Evolutionary conservation across 2,797 vertebrate genomes (phyloP).

Genomic region (Sebastes cheni): DNA sequence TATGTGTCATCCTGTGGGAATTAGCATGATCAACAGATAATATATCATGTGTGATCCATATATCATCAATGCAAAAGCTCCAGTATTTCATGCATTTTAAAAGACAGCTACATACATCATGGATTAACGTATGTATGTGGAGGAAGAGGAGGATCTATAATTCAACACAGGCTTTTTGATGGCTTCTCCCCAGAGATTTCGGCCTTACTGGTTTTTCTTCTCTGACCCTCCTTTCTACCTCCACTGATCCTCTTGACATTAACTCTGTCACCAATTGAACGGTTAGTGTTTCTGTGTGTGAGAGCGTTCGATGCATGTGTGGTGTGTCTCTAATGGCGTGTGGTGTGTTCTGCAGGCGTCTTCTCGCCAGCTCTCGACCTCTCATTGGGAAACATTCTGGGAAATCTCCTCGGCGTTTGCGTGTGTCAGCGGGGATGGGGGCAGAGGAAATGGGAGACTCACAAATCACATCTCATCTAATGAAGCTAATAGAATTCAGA

Average conservation of each 20-base stretch:
- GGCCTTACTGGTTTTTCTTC: conserved; percentile 12
- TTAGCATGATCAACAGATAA: conserved; percentile 15
- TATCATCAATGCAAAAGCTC: conserved; percentile 6
- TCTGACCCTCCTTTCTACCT: conserved; percentile 32
- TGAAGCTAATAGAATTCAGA: conserved; percentile 60
- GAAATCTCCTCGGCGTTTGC: conserved; percentile 20
- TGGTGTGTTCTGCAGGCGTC: neutral
- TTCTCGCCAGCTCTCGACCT: conserved; percentile 18
- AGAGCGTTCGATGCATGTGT: neutral
- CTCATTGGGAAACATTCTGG: conserved; percentile 36
- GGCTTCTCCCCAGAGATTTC: conserved; percentile 28
- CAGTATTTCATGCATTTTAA: conserved; percentile 32
- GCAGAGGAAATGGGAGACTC: conserved; percentile 40
- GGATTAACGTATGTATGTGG: conserved; percentile 11
- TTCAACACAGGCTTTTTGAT: conserved; percentile 61
- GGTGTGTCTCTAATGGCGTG: neutral
- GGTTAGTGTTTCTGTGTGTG: neutral
- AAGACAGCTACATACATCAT: conserved; percentile 17
- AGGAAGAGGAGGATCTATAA: conserved; percentile 47
- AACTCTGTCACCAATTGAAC: conserved; percentile 13
- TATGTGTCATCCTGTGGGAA: conserved; percentile 2
- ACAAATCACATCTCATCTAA: conserved; percentile 64
- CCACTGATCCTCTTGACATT: conserved; percentile 29
- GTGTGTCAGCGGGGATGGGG: conserved; percentile 3
- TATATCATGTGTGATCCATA: conserved; percentile 26